Evolutionary conservation across 2,888 invertebrate genomes (phyloP), one percentile per base, ranked within the genome.

Genomic region (Halictus ligatus): DNA sequence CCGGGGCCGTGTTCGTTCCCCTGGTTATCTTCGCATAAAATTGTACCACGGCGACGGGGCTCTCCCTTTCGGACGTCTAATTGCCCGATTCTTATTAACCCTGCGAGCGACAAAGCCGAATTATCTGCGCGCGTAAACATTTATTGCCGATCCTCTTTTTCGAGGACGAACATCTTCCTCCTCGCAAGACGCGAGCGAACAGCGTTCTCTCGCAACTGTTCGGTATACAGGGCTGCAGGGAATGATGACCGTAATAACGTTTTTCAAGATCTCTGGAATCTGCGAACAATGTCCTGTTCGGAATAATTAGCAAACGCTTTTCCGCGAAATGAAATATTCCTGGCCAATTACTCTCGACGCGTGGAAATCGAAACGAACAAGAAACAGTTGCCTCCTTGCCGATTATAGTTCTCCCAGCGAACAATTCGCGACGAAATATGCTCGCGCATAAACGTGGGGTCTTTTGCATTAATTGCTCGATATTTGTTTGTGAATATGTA

Each of bases 11-110:
- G 40, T 43, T 40, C 43, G 43, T 43, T 71, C 43, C 43, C 71
- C n/a, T 13, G 71, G 71, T 85, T 89, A 88, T 87, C 90, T 87
- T 81, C 81, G 88, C 76, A 81, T 90, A 83, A 81, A 79, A 83
- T 89, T 87, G 80, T 78, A 76, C 78, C 81, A 75, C n/a, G 43
- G 40, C 43, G n/a, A 43, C 71, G n/a, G 67, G n/a, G 72, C 35
- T 76, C 50, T 43, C 54, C 50, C 50, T 76, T 69, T 85, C 46
- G 46, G 29, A 12, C 64, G 76, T 64, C 48, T 76, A 76, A 64
- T 76, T 76, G 76, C 43, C 46, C 64, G 21, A n/a, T 46, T 29
- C 48, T 76, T 71, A 43, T 69, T 69, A 74, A 46, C 48, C 15
- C 48, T 21, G 29, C 29, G 29, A 18, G 25, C 73, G 43, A 50